phyloP scores from a whole-genome alignment of 2,113 vertebrate species.

The Sula dactylatra region DNA sequence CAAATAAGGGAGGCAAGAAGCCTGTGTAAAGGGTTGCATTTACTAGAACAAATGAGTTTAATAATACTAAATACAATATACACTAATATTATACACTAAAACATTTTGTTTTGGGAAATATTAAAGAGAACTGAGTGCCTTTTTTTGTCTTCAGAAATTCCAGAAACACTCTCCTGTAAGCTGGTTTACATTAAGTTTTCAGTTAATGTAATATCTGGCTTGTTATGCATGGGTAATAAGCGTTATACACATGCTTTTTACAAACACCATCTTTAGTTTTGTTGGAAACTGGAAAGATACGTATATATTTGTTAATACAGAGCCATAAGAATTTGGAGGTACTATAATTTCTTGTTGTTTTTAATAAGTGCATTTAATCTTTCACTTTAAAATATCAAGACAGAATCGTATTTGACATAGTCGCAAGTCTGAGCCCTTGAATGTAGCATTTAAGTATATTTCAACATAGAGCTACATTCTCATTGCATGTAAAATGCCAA shows the following conservation, averaged over 20 bases:
- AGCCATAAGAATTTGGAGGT: background rate
- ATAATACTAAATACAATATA: background rate
- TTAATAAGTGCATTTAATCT: background rate
- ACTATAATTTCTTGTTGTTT: background rate
- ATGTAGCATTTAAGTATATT: background rate
- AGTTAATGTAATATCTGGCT: constrained; percentile 1
- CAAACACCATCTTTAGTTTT: background rate
- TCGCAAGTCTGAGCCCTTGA: background rate
- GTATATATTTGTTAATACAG: background rate
- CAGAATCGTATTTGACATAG: background rate
- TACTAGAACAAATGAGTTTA: background rate
- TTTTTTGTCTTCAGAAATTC: background rate
- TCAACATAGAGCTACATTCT: background rate
- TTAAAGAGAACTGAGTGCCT: background rate
- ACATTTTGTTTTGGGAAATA: background rate
- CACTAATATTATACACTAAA: background rate
- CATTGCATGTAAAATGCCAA: background rate
- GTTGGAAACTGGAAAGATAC: background rate
- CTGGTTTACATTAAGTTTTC: constrained; percentile 34
- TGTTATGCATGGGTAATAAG: background rate
- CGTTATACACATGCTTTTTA: background rate
- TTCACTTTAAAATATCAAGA: background rate
- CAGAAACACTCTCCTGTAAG: background rate
- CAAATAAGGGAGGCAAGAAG: background rate
- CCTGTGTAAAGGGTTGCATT: background rate